Evolutionary conservation across 2,113 vertebrate genomes (phyloP), one percentile per base, ranked within the genome.

Genomic region (Malaclemys terrapin): DNA sequence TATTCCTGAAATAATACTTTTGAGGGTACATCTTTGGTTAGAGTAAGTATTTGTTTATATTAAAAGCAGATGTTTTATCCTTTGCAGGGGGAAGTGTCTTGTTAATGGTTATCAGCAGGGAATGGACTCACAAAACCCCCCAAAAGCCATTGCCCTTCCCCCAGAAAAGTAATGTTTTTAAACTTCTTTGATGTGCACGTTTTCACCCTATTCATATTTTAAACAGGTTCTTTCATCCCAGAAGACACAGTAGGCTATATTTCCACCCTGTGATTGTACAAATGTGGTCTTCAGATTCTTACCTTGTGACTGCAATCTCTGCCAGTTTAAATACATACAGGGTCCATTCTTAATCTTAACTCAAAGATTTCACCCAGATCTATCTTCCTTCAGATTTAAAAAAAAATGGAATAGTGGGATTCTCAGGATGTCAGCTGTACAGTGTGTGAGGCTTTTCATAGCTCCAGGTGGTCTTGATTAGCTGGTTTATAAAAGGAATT

Each of bases 381-480:
- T 96, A 91, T 89, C 80, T 85, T 94, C 62, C 86, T 89, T 88
- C 94, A 95, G 85, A 92, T 96, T 86, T 95, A 94, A 4, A 11
- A 94, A 94, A 93, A 96, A 94, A 92, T 82, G 53, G 94, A 81
- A 93, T 72, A 80, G 93, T 78, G 95, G 95, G 95, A 94, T 96
- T 96, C 96, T 83, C 87, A 96, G 91, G 89, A 96, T 92, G 79
- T 92, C 91, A 96, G 95, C 91, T 97, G 94, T 97, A 95, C 20
- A 94, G 95, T 78, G 93, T 96, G 95, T 96, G 96, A 96, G 94
- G 94, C 90, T 94, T 94, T 94, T 95, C 96, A 94, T 93, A 83
- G 96, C 82, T 93, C 93, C 95, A 96, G 96, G 90, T 96, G 95
- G 97, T 96, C 93, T 56, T 95, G 89, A 85, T 97, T 96, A 96